Evolutionary conservation across 2,797 vertebrate species (phyloP).

Genomic region (Lycodopsis pacificus): DNA sequence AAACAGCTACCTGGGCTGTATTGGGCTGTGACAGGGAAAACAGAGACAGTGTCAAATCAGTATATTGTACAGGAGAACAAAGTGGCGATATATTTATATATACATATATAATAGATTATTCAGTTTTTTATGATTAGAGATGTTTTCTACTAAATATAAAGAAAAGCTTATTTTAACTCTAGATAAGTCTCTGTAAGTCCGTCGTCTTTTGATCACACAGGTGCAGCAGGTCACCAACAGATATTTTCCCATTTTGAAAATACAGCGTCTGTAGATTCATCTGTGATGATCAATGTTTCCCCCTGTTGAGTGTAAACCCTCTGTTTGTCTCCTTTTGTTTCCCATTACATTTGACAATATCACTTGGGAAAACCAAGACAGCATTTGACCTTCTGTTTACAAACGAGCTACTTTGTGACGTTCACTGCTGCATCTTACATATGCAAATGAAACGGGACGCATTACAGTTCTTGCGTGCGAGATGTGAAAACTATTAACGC

Average conservation of each 20-base stretch:
- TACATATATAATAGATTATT: background rate
- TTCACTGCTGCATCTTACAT: constrained; percentile 16
- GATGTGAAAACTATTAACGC: constrained; percentile 32
- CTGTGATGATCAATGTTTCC: background rate
- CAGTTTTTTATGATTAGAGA: background rate
- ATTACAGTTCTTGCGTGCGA: background rate
- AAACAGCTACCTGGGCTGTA: background rate
- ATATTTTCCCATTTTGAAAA: no score
- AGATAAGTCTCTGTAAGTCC: background rate
- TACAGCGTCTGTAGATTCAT: background rate
- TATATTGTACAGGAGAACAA: background rate
- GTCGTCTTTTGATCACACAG: background rate
- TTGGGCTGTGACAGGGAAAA: background rate
- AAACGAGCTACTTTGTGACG: constrained; percentile 4
- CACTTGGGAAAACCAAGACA: background rate
- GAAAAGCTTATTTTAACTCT: background rate
- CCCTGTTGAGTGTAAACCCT: background rate
- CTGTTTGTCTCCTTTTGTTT: background rate
- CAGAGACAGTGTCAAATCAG: background rate
- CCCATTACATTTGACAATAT: background rate
- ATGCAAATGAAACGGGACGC: constrained; percentile 9
- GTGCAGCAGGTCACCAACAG: background rate
- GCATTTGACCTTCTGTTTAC: constrained; percentile 12
- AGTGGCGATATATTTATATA: background rate
- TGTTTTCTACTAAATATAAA: background rate